Evolutionary conservation across 2,888 invertebrate genomes (phyloP), one percentile per base, ranked within the genome.

Genomic region (Orchesellides sinensis): DNA sequence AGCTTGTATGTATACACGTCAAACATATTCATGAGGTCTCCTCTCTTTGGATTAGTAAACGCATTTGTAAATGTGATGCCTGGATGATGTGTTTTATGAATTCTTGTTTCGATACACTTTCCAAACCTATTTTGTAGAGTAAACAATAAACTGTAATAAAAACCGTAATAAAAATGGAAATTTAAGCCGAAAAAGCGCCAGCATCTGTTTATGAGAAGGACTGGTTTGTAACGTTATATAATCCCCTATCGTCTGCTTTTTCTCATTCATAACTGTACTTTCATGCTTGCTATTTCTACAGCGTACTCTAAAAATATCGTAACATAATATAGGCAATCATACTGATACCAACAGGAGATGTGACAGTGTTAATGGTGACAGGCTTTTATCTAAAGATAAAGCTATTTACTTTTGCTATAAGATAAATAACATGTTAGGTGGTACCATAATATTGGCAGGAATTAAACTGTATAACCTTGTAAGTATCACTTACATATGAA

Each of bases 131-230:
- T 49, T 68, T 49, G 8, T n/a, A 49, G 49, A 54, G 32, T 32
- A 69, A 69, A 69, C 69, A 52, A 69, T 69, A 69, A 69, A 52
- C 25, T 69, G 54, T 19, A 54, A 54, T 69, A 68, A 68, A 49
- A 47, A 2, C 17, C 17, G 68, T 17, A 47, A 68, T 68, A 69
- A 66, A 69, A 69, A 69, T 69, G 69, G 35, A 69, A 54, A 69
- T 69, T 69, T 69, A 19, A 35, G 23, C 54, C 25, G n/a, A 27
- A 56, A 27, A 56, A n/a, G n/a, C n/a, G n/a, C n/a, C n/a, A n/a
- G 27, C 25, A 56, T 56, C 25, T 27, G 27, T n/a, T 10, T 23
- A 56, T 2, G 40, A 32, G 14, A 40, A 8, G 40, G 4, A 40
- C 6, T 8, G 40, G 40, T n/a, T 40, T n/a, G n/a, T n/a, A n/a